phyloP scores from a whole-genome alignment of 1,140 invertebrate species.

The Bombus pyrosoma region DNA sequence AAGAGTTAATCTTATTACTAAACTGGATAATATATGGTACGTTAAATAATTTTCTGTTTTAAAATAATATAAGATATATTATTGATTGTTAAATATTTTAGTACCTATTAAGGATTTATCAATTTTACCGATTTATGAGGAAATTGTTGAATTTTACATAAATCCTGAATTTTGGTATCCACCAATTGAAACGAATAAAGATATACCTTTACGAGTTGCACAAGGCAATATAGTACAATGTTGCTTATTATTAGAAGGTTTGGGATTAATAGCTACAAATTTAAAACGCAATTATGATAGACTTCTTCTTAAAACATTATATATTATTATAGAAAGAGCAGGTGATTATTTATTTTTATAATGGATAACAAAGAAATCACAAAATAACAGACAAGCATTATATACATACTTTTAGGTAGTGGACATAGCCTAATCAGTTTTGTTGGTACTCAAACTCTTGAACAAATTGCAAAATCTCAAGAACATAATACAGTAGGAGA shows the following conservation, averaged over 20 bases:
- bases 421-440: slow-evolving; percentile 82
- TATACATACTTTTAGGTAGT: slow-evolving; percentile 80
- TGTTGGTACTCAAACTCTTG: slow-evolving; percentile 83
- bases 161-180: slow-evolving; percentile 84
- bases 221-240: slow-evolving; percentile 84
- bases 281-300: slow-evolving; percentile 82
- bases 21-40: slow-evolving; percentile 83
- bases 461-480: slow-evolving; percentile 82
- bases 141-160: slow-evolving; percentile 83
- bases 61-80: neutral
- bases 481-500: slow-evolving; percentile 80
- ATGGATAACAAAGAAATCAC: neutral
- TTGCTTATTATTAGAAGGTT: slow-evolving; percentile 86
- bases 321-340: slow-evolving; percentile 86
- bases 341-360: slow-evolving; percentile 78
- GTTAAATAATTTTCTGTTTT: slow-evolving; percentile 16
- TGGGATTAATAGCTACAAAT: slow-evolving; percentile 84
- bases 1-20: slow-evolving; percentile 83
- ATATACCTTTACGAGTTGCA: slow-evolving; percentile 79
- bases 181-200: slow-evolving; percentile 79
- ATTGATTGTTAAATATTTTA: slow-evolving; percentile 57
- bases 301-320: slow-evolving; percentile 86
- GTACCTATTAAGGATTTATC: slow-evolving; percentile 64
- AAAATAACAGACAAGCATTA: slow-evolving; percentile 11
- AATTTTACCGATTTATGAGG: slow-evolving; percentile 73